A percentile compares a stretch with the other conserved stretches of the same genome.
Evolutionary conservation across 2,113 vertebrate genomes (phyloP).

Genomic region (Herpetotheres cachinnans): DNA sequence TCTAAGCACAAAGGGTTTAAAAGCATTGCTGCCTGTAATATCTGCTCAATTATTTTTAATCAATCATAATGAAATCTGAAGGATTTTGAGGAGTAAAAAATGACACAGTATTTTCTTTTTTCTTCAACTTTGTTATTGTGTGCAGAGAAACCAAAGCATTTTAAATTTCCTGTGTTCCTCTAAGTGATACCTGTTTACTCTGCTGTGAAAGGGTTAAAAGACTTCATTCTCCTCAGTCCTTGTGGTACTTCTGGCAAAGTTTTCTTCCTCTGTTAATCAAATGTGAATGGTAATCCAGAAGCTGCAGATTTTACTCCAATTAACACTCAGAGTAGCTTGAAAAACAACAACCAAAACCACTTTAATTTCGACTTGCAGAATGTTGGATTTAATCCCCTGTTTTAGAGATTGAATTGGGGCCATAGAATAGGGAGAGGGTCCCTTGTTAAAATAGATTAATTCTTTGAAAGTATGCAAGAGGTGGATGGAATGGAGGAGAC

Average conservation of each 20-base stretch:
- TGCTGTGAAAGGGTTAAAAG: constrained; percentile 24
- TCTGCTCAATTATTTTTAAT: constrained; percentile 40
- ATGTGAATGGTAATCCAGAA: constrained; percentile 46
- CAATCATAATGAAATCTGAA: background rate
- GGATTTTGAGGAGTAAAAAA: background rate
- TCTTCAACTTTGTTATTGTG: background rate
- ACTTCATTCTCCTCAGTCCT: background rate
- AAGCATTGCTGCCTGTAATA: background rate
- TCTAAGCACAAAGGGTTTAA: constrained; percentile 18
- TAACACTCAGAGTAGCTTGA: constrained; percentile 35
- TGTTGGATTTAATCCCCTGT: constrained; percentile 58
- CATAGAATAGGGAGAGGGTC: constrained; percentile 45
- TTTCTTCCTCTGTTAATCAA: constrained; percentile 10
- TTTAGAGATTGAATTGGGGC: constrained; percentile 54
- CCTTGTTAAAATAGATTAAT: constrained; percentile 66
- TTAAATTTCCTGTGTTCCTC: background rate
- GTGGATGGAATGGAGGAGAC: constrained; percentile 41
- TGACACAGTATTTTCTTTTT: background rate
- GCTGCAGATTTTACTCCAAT: constrained; percentile 53
- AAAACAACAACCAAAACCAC: constrained; percentile 45
- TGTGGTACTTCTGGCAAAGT: constrained; percentile 1
- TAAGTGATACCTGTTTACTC: background rate
- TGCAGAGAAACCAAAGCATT: background rate
- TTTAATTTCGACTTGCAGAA: constrained; percentile 48
- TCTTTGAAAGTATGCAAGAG: constrained; percentile 52